phyloP scores from a whole-genome alignment of 2,888 invertebrate genomes.

The Heliothis peltigera region DNA sequence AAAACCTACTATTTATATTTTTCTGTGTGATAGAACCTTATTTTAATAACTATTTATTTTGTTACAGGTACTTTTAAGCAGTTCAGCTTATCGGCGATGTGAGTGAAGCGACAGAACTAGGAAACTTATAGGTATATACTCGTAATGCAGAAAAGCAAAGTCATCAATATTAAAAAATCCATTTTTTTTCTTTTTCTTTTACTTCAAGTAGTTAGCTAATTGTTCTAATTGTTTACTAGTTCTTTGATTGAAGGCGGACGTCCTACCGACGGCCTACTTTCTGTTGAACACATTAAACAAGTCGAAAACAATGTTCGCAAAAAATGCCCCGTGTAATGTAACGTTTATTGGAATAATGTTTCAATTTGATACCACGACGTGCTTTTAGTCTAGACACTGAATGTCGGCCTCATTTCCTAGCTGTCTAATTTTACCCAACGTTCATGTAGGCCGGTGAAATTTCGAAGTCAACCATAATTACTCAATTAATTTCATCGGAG shows the following conservation, averaged over 20 bases:
- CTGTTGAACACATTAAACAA: constrained; percentile 20
- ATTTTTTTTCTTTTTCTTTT: constrained; percentile 5
- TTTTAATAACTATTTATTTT: constrained; percentile 52
- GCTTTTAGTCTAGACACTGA: constrained; percentile 42
- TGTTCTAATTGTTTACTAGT: constrained; percentile 17
- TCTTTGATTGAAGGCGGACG: constrained; percentile 22
- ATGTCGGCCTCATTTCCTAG: constrained; percentile 62
- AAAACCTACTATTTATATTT: neutral
- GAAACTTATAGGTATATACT: constrained; percentile 16
- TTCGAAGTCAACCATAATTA: constrained; percentile 74
- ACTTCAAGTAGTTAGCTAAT: constrained; percentile 11
- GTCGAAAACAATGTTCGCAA: constrained; percentile 18
- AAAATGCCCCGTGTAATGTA: constrained; percentile 24
- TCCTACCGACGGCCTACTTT: constrained; percentile 27
- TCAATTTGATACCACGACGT: constrained; percentile 36
- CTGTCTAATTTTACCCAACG: constrained; percentile 60
- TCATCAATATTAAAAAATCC: neutral
- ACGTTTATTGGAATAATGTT: constrained; percentile 35
- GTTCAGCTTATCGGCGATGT: neutral
- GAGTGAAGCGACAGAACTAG: neutral
- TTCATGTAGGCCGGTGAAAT: constrained; percentile 63
- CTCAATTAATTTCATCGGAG: constrained; percentile 76
- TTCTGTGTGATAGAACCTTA: constrained; percentile 5
- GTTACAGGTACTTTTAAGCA: constrained; percentile 65
- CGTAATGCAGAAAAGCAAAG: constrained; percentile 9